Evolutionary conservation across 2,888 invertebrate genomes (phyloP).

Genomic region (Anoncus sp.): DNA sequence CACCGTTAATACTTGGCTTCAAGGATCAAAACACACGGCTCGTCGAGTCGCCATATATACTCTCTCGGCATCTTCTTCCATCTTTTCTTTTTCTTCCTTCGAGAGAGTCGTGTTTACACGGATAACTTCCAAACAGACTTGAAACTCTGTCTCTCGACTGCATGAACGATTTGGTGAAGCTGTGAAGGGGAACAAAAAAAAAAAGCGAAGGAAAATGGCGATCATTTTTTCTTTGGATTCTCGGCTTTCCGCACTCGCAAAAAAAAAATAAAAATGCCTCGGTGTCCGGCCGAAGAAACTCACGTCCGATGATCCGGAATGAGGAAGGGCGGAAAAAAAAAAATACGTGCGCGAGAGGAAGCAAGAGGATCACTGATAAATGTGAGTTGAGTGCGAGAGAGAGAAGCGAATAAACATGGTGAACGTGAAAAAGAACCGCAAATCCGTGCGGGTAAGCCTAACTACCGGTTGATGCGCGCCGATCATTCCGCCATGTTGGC

Average conservation of each 20-base stretch:
- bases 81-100: constrained; percentile 38
- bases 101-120: constrained; percentile 62
- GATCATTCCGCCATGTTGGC: constrained; percentile 83
- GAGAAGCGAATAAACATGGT: constrained; percentile 43
- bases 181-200: constrained; percentile 35
- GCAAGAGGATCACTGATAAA: constrained; percentile 3
- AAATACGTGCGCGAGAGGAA: background rate
- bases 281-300: constrained; percentile 9
- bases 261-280: constrained; percentile 51
- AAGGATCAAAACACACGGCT: constrained; percentile 59
- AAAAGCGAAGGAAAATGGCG: constrained; percentile 9
- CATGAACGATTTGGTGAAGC: constrained; percentile 34
- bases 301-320: constrained; percentile 53
- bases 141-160: constrained; percentile 19
- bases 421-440: constrained; percentile 80
- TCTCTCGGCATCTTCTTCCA: constrained; percentile 17
- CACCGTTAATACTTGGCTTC: constrained; percentile 58
- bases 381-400: background rate
- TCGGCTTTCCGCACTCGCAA: constrained; percentile 50
- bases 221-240: constrained; percentile 25
- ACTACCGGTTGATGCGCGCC: constrained; percentile 81
- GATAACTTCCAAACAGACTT: constrained; percentile 60
- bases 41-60: constrained; percentile 38
- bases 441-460: constrained; percentile 81
- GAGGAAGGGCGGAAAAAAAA: constrained; percentile 5